Evolutionary conservation across 2,888 invertebrate genomes (phyloP).

Genomic region (Dryobotodes eremita): DNA sequence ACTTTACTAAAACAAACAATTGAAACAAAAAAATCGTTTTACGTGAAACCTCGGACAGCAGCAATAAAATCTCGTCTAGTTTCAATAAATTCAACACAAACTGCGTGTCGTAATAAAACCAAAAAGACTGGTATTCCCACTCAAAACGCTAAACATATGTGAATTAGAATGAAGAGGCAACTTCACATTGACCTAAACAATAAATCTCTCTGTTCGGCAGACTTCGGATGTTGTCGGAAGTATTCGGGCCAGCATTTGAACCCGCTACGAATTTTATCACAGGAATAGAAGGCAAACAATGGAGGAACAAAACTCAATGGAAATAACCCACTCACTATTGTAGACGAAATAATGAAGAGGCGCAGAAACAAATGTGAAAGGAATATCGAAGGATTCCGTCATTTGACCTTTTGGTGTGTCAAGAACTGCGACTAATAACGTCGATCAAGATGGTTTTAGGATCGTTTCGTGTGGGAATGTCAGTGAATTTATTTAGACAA

Average conservation of each 20-base stretch:
- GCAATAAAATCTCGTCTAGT: slow-evolving; percentile 32
- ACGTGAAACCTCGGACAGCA: slow-evolving; percentile 6
- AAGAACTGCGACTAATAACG: slow-evolving; percentile 22
- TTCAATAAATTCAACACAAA: slow-evolving; percentile 51
- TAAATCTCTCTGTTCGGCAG: slow-evolving; percentile 56
- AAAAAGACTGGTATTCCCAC: slow-evolving; percentile 51
- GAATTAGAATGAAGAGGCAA: slow-evolving; percentile 62
- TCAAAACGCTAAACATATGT: slow-evolving; percentile 57
- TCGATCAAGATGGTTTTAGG: slow-evolving; percentile 18
- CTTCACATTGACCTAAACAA: slow-evolving; percentile 59
- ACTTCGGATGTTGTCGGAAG: slow-evolving; percentile 47
- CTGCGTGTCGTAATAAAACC: slow-evolving; percentile 50
- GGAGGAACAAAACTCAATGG: slow-evolving; percentile 39
- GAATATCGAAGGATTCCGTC: slow-evolving; percentile 31
- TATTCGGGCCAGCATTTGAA: slow-evolving; percentile 42
- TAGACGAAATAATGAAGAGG: slow-evolving; percentile 55
- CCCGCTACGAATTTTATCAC: slow-evolving; percentile 49
- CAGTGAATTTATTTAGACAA: background rate
- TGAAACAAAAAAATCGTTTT: slow-evolving; percentile 9
- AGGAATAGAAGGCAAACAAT: slow-evolving; percentile 51
- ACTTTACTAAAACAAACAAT: slow-evolving; percentile 9
- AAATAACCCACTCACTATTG: slow-evolving; percentile 44
- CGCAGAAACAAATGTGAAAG: slow-evolving; percentile 46
- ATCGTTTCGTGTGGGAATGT: background rate
- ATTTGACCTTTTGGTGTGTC: slow-evolving; percentile 34